These are phyloP conservation scores for Mormyrus proboscirostris DNA, from an alignment of 2,797 vertebrate genomes.

Conservation along the genomic window DNA sequence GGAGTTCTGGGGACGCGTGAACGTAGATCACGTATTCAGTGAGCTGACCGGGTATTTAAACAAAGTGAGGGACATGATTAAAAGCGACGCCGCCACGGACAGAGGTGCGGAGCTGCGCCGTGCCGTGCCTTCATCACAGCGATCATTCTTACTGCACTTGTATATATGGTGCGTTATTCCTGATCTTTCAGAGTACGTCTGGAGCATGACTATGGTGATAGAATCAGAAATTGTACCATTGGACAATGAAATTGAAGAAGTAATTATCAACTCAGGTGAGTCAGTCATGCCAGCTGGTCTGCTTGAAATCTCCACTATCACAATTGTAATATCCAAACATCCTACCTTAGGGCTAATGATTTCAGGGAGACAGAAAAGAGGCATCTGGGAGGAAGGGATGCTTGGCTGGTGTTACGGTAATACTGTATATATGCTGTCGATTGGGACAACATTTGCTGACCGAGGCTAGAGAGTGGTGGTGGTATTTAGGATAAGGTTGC, in stretches of 20 bases:
- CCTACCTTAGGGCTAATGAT: background rate
- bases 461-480: background rate
- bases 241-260: conserved; percentile 40
- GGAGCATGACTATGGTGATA: conserved; percentile 49
- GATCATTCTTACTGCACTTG: background rate
- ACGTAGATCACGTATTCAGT: conserved; percentile 71
- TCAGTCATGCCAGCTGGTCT: background rate
- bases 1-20: conserved; percentile 66
- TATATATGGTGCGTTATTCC: background rate
- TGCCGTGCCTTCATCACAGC: background rate
- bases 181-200: conserved; percentile 48
- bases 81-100: conserved; percentile 68
- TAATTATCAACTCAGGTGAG: conserved; percentile 55
- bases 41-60: conserved; percentile 56
- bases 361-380: background rate
- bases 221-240: conserved; percentile 28
- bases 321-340: background rate
- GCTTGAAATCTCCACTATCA: background rate
- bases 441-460: background rate
- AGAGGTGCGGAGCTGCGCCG: conserved; percentile 58
- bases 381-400: background rate
- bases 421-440: background rate
- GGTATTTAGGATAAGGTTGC: background rate
- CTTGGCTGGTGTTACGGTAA: background rate
- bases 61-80: conserved; percentile 68